Conservation (phyloP, 2,113 vertebrate species). For the Marmota monax region DNA sequence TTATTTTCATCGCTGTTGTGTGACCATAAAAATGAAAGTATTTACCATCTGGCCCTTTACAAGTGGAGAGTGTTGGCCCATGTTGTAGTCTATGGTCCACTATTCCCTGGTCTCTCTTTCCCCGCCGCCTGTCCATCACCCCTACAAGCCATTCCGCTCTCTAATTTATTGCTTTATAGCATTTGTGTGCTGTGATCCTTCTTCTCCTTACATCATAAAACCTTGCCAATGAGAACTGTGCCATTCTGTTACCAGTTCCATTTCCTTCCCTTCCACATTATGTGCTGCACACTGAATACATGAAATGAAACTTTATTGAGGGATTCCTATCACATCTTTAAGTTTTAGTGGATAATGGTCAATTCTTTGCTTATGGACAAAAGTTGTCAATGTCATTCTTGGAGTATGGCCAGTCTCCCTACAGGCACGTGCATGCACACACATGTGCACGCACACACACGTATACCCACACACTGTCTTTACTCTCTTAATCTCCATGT, state of each 20-base stretch:
- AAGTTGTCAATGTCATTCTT: background rate
- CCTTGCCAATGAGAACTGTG: background rate
- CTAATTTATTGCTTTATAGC: constrained; percentile 41
- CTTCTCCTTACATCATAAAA: background rate
- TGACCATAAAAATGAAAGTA: background rate
- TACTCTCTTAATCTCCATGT: background rate
- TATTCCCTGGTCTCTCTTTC: background rate
- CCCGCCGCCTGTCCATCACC: too few relatives aligned
- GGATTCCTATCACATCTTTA: background rate
- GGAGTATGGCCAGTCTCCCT: background rate
- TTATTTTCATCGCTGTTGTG: background rate
- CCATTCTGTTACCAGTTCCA: background rate
- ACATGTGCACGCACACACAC: too few relatives aligned
- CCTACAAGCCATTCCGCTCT: background rate
- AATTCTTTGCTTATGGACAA: background rate
- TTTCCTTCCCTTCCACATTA: background rate
- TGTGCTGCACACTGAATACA: background rate
- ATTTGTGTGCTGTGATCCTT: background rate
- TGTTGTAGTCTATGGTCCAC: background rate
- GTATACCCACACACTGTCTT: too few relatives aligned
- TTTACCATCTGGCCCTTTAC: background rate
- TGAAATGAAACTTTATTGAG: background rate
- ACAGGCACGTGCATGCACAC: too few relatives aligned
- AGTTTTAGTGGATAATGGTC: background rate
- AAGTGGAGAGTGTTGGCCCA: background rate